These are phyloP conservation scores for Trypoxylon attenuatum DNA, from an alignment of 2,888 invertebrate species.

Conservation along the genomic window DNA sequence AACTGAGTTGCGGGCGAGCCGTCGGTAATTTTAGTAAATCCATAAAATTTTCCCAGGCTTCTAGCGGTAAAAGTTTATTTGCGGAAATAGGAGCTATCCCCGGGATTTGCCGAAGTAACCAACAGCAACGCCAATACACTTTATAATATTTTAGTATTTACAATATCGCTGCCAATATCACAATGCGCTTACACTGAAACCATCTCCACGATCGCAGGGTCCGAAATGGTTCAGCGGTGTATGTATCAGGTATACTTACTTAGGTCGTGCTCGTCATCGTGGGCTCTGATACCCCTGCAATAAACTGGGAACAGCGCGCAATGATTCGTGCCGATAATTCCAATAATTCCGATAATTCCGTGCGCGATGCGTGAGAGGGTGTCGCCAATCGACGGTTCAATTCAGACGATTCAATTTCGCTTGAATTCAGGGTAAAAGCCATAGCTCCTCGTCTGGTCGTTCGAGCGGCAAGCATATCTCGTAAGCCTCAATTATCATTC, in stretches of 20 bases:
- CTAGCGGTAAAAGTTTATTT: neutral
- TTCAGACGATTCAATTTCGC: slow-evolving; percentile 25
- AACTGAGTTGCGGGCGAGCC: neutral
- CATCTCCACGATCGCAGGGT: neutral
- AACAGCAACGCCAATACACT: neutral
- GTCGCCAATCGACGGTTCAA: too few species aligned
- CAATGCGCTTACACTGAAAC: neutral
- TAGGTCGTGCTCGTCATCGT: too few species aligned
- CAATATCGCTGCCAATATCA: neutral
- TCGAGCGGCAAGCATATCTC: too few species aligned
- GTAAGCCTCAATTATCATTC: neutral
- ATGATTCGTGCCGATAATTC: too few species aligned
- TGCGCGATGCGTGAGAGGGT: too few species aligned
- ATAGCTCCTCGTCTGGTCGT: slow-evolving; percentile 8
- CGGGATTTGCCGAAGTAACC: neutral
- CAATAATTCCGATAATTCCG: too few species aligned
- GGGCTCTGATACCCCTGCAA: too few species aligned
- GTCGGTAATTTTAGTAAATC: neutral
- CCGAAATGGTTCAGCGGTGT: neutral
- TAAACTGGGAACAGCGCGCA: too few species aligned
- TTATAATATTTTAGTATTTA: neutral
- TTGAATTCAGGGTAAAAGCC: slow-evolving; percentile 18
- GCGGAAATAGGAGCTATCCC: neutral
- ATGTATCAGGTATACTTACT: too few species aligned
- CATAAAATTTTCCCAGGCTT: neutral